These are phyloP conservation scores for Echinops telfairi DNA, from an alignment of 2,113 vertebrate species.

Conservation along the genomic window DNA sequence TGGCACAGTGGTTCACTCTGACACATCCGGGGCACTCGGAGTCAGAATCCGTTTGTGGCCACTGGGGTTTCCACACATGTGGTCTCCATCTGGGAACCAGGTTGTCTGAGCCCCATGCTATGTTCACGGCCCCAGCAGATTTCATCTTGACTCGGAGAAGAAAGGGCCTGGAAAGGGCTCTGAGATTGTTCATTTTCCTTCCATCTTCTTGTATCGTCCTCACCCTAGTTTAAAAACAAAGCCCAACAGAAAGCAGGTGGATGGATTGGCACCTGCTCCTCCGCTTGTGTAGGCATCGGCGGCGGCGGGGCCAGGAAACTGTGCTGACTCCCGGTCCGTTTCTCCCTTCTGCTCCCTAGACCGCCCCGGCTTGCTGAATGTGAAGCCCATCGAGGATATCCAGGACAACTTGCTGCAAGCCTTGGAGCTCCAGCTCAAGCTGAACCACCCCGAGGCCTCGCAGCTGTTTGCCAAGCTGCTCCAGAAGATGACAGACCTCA, in stretches of 20 bases:
- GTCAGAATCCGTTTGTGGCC: not conserved
- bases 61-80: not conserved
- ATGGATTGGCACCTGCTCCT: not conserved
- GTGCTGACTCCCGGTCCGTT: not conserved
- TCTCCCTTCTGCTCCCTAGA: conserved; percentile 85
- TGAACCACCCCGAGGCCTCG: conserved; percentile 96
- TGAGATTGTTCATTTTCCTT: not conserved
- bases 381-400: conserved; percentile 97
- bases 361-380: conserved; percentile 96
- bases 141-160: not conserved
- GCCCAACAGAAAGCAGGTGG: not conserved
- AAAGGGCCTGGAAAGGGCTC: not conserved
- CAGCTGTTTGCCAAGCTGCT: conserved; percentile 98
- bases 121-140: not conserved
- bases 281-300: not conserved
- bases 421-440: conserved; percentile 97
- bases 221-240: not conserved
- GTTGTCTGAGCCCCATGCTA: not conserved
- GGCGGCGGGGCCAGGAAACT: not conserved
- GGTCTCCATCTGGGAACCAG: not conserved
- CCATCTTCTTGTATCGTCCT: not conserved
- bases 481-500: conserved; percentile 99
- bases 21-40: not conserved
- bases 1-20: not conserved
- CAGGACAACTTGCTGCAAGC: conserved; percentile 97